Base-by-base conservation (phyloP, 2,113 vertebrate genomes). In the Mastomys coucha region DNA sequence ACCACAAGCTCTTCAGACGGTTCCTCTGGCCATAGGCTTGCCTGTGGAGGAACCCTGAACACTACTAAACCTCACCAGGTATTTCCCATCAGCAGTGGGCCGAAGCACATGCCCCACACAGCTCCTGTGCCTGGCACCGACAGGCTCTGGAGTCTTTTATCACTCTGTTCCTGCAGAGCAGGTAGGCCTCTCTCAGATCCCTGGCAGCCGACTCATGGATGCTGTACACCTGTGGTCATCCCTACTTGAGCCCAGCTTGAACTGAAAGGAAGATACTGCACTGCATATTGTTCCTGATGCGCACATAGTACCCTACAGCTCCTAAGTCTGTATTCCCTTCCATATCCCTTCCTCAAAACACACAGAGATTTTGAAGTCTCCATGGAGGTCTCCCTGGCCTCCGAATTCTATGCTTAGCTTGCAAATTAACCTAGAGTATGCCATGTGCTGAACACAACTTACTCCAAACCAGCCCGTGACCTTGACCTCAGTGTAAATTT, bases 81-180 rank as follows among this genome's bases (percentile, higher is more conserved):
- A 16, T 24, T 69, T 53, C 60, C 53, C 36, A 56, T 42, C 45
- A 56, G 56, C 7, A 51, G 31, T 33, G 22, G 22, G 78, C 22
- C 7, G 3, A 2, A 49, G 73, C 17, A 1, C 17, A 60, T 80
- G 26, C 53, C 3, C 7, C 16, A 2, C 28, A 1, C 0, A 0
- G 36, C n/a, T 56, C 84, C 42, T 31, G 49, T 19, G 56, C 60
- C 26, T 28, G 45, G 85, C 60, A 84, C 12, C 51, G 65, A 75
- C 33, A 20, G 36, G 69, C 26, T 5, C 39, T 90, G 42, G 20
- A 31, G 49, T 60, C 75, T n/a, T 75, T 56, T 85, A 86, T 26
- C 1, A 2, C 10, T 65, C 11, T 69, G 14, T n/a, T 65, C 70
- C 89, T 39, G 3, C 19, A 69, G 42, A 63, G 63, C 49, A 45